Percentiles rank a stretch among this genome's conserved stretches.
Evolutionary conservation across 2,888 invertebrate species (phyloP).

Genomic region (Octonoba sinensis): DNA sequence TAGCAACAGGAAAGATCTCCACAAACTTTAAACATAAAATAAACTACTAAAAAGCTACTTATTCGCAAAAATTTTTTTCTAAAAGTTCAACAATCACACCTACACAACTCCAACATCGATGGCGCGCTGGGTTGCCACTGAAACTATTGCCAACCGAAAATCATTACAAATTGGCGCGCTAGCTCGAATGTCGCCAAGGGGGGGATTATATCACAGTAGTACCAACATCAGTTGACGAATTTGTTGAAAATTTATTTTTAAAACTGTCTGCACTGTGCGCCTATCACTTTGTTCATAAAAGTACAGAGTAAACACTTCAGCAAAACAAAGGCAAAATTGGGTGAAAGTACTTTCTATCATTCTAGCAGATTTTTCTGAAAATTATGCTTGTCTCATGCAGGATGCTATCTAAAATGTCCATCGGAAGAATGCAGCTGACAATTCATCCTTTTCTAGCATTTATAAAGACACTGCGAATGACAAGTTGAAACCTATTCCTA

Average conservation of each 20-base stretch:
- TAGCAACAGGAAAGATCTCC: no score
- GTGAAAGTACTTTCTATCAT: conserved; percentile 50
- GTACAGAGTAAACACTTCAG: conserved; percentile 4
- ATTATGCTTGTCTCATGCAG: conserved; percentile 66
- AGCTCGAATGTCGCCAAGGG: no score
- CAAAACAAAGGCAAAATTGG: conserved; percentile 7
- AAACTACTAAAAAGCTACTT: no score
- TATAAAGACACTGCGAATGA: conserved; percentile 10
- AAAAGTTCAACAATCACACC: no score
- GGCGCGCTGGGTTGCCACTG: no score
- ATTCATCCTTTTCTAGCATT: conserved; percentile 57
- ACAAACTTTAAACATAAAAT: no score
- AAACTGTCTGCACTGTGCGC: conserved; percentile 4
- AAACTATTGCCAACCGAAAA: no score
- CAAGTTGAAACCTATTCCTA: not conserved
- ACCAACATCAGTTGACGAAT: conserved; percentile 6
- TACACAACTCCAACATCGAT: no score
- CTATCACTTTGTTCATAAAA: conserved; percentile 17
- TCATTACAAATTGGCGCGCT: no score
- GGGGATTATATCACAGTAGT: no score
- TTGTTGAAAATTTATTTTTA: not conserved
- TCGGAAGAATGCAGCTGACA: conserved; percentile 67
- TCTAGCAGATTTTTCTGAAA: conserved; percentile 67
- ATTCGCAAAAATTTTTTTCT: no score
- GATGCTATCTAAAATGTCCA: conserved; percentile 65